phyloP scores from a whole-genome alignment of 2,888 invertebrate species.

The Salpingus planirostris region DNA sequence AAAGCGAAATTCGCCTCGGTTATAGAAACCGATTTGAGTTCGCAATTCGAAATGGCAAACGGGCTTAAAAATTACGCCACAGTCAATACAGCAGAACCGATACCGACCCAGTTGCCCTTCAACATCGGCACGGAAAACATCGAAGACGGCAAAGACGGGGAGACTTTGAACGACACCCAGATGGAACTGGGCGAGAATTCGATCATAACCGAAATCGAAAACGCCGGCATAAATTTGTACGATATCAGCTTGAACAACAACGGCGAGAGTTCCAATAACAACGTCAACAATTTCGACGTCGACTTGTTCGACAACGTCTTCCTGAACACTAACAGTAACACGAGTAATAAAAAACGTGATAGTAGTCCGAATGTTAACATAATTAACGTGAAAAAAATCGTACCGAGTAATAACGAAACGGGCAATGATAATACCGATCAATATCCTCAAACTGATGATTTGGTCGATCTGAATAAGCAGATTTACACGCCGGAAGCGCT shows the following conservation, averaged over 20 bases:
- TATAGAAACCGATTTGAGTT: conserved; percentile 30
- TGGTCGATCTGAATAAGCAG: conserved; percentile 28
- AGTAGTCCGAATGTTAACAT: conserved; percentile 22
- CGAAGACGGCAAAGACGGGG: conserved; percentile 35
- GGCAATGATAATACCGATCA: too few species aligned
- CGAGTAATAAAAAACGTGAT: conserved; percentile 8
- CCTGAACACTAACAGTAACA: conserved; percentile 4
- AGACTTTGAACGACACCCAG: conserved; percentile 35
- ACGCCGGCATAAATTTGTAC: conserved; percentile 35
- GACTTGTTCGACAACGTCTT: conserved; percentile 23
- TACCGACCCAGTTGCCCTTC: conserved; percentile 36
- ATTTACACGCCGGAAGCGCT: conserved; percentile 50
- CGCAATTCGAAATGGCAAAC: conserved; percentile 37
- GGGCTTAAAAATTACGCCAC: conserved; percentile 40
- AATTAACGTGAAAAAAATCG: conserved; percentile 25
- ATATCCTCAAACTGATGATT: conserved; percentile 9
- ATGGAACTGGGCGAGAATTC: conserved; percentile 37
- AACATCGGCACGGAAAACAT: conserved; percentile 40
- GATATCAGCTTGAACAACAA: conserved; percentile 26
- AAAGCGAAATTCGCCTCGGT: conserved; percentile 32
- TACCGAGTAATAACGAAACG: conserved; percentile 5
- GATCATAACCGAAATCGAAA: conserved; percentile 40
- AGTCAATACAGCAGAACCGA: conserved; percentile 39
- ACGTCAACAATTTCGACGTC: conserved; percentile 25
- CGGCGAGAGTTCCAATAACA: too few species aligned